These are phyloP conservation scores for Urocolius indicus DNA, from an alignment of 2,113 vertebrate genomes.

Conservation along the genomic window DNA sequence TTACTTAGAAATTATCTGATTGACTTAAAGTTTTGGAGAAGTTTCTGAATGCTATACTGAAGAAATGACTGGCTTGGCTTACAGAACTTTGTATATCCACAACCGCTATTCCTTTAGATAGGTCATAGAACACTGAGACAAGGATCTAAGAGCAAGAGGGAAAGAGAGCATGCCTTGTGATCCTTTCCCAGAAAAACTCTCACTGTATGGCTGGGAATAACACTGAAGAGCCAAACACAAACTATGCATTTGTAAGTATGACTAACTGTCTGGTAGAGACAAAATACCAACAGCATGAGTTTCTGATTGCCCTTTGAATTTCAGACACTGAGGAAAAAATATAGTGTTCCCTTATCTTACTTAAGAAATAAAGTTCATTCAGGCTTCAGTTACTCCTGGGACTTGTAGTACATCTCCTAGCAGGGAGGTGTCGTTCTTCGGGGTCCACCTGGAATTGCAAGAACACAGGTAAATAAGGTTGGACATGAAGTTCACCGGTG, in stretches of 20 bases:
- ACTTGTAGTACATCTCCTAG: not conserved
- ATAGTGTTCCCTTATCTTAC: not conserved
- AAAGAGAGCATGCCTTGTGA: accelerated
- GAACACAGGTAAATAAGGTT: conserved; percentile 3
- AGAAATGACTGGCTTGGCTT: not conserved
- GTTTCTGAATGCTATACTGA: not conserved
- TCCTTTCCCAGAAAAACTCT: not conserved
- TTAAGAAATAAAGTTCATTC: conserved; percentile 16
- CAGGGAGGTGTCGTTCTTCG: not conserved
- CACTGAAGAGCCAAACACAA: not conserved
- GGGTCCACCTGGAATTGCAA: not conserved
- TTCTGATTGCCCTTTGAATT: conserved; percentile 2
- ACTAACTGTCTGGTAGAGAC: not conserved
- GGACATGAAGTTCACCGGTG: not conserved
- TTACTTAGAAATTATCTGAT: not conserved
- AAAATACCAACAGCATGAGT: not conserved
- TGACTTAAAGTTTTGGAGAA: not conserved
- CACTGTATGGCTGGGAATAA: not conserved
- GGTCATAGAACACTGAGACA: not conserved
- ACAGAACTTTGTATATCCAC: not conserved
- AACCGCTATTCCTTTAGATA: not conserved
- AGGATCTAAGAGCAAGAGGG: not conserved
- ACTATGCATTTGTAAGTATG: not conserved
- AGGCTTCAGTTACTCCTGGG: conserved; percentile 27
- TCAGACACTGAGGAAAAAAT: not conserved